Conservation (phyloP, 2,113 vertebrate genomes). For the Chaenocephalus aceratus region DNA sequence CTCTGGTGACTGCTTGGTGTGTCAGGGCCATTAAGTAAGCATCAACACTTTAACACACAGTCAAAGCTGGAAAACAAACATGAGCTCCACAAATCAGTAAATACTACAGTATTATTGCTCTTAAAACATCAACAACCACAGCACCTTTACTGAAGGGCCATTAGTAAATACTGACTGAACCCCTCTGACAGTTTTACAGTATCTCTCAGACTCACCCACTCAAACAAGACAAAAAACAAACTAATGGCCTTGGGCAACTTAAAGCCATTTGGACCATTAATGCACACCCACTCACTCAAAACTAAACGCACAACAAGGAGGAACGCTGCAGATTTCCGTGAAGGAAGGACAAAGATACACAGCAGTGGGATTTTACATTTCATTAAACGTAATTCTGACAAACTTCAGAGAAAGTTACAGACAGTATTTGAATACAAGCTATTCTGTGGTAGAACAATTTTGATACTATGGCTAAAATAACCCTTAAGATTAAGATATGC, state of each 20-base stretch:
- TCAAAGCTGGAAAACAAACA: background rate
- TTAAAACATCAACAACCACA: background rate
- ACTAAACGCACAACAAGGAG: slow-evolving; percentile 13
- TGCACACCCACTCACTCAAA: slow-evolving; percentile 33
- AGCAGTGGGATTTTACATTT: slow-evolving; percentile 36
- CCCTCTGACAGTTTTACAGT: slow-evolving; percentile 1
- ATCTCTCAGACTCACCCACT: slow-evolving; percentile 39
- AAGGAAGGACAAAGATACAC: slow-evolving; percentile 38
- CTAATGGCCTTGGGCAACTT: slow-evolving; percentile 31
- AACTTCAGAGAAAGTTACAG: background rate
- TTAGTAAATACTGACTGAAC: slow-evolving; percentile 29
- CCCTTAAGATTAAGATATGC: background rate
- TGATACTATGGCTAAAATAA: background rate
- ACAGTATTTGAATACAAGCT: background rate
- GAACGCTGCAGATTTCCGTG: slow-evolving; percentile 16
- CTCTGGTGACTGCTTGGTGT: too few relatives aligned
- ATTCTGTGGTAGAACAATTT: background rate
- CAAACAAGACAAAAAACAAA: slow-evolving; percentile 28
- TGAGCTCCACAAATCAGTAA: background rate
- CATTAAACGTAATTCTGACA: slow-evolving; percentile 23
- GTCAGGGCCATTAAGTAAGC: too few relatives aligned
- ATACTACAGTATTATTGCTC: background rate
- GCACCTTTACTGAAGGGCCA: slow-evolving; percentile 18
- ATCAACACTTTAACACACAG: background rate
- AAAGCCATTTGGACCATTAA: slow-evolving; percentile 28